Evolutionary conservation across 1,140 invertebrate genomes (phyloP).

Genomic region (Charaxes varanes): DNA sequence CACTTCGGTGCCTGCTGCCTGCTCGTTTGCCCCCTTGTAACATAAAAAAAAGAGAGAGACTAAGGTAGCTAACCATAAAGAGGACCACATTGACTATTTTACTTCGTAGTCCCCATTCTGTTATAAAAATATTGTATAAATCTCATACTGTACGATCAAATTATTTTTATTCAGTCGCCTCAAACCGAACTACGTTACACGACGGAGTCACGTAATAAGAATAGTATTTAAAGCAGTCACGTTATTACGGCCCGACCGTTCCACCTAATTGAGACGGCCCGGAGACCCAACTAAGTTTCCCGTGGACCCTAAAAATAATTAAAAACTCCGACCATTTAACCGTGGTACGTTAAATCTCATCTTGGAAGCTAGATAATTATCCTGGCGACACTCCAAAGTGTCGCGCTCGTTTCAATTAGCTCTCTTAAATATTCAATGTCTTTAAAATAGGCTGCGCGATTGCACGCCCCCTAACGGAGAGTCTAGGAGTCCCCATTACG

Average conservation of each 20-base stretch:
- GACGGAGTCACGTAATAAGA: constrained; percentile 1
- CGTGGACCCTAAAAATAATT: constrained; percentile 51
- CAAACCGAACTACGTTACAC: background rate
- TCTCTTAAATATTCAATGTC: constrained; percentile 73
- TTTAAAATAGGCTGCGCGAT: constrained; percentile 69
- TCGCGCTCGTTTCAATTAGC: constrained; percentile 72
- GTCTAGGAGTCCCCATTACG: constrained; percentile 57
- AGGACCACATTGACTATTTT: no score
- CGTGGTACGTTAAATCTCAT: constrained; percentile 69
- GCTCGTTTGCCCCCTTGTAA: no score
- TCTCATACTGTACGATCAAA: no score
- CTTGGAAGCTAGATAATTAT: constrained; percentile 68
- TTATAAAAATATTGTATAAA: no score
- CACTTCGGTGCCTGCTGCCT: no score
- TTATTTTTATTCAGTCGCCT: no score
- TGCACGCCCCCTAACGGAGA: constrained; percentile 35
- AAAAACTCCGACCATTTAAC: constrained; percentile 61
- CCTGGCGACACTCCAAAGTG: constrained; percentile 70
- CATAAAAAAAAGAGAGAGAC: no score
- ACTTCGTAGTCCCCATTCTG: no score
- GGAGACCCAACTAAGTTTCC: constrained; percentile 30
- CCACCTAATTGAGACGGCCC: constrained; percentile 30
- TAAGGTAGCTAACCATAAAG: no score
- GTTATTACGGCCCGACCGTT: constrained; percentile 17
- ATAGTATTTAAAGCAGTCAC: constrained; percentile 12